Percentiles rank a stretch among this genome's conserved stretches.
These are phyloP conservation scores for Carcharodon carcharias DNA, from an alignment of 2,797 vertebrate species.

Conservation along the genomic window DNA sequence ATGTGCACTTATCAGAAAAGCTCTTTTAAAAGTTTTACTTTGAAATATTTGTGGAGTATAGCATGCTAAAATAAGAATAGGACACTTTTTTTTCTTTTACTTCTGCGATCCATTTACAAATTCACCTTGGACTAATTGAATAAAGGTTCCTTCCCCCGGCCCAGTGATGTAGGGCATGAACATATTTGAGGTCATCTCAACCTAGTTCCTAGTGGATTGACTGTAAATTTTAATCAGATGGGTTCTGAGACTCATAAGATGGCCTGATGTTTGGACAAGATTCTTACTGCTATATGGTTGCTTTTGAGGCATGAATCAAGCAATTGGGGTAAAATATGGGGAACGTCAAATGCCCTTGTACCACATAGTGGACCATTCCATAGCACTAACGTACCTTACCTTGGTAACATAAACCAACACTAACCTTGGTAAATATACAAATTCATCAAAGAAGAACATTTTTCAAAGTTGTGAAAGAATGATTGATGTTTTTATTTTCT, in stretches of 20 bases:
- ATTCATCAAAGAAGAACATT: not conserved
- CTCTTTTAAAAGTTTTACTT: not conserved
- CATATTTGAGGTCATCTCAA: not conserved
- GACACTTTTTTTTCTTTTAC: not conserved
- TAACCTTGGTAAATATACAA: not conserved
- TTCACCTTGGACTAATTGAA: not conserved
- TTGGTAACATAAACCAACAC: not conserved
- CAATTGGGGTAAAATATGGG: not conserved
- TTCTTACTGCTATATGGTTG: not conserved
- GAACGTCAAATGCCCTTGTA: not conserved
- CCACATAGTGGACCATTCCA: not conserved
- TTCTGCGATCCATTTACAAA: not conserved
- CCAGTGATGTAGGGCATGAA: not conserved
- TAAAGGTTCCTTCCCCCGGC: not conserved
- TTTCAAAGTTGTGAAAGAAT: not conserved
- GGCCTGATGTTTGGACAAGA: not conserved
- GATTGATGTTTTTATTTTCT: conserved; percentile 45
- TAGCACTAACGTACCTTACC: not conserved
- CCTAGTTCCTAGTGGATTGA: not conserved
- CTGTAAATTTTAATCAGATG: not conserved
- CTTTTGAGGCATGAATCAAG: not conserved
- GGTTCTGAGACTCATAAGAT: not conserved
- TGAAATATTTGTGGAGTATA: not conserved
- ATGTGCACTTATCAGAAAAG: not conserved
- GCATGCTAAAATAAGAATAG: not conserved